Conservation (phyloP, 2,888 invertebrate genomes). For the Nephrotoma guestfalica region DNA sequence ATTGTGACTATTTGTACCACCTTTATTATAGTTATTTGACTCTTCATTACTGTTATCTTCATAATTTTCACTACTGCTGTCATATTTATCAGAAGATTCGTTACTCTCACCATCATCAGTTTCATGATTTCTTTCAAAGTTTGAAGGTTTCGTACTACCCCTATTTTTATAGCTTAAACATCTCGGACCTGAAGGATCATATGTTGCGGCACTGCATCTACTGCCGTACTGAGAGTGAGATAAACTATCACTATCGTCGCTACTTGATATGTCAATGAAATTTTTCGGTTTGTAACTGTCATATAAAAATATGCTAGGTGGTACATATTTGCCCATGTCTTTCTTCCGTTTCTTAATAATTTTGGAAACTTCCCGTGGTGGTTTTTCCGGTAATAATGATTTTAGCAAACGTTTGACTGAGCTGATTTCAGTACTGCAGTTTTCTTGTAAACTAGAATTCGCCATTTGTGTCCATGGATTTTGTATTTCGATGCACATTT, state of each 20-base stretch:
- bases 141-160: no score
- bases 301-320: background rate
- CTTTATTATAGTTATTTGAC: no score
- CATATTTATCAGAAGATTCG: no score
- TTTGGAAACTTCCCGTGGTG: background rate
- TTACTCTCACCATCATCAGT: no score
- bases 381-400: background rate
- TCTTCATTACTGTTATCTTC: background rate
- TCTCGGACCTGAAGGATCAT: background rate
- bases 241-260: background rate
- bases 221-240: background rate
- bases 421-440: no score
- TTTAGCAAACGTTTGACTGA: no score
- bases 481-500: background rate
- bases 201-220: background rate
- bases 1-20: no score
- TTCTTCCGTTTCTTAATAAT: background rate
- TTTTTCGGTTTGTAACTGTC: background rate
- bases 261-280: background rate
- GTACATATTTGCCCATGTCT: background rate
- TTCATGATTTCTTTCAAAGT: no score
- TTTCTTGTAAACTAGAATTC: background rate
- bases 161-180: background rate
- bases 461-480: background rate
- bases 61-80: no score